A percentile compares a stretch with the other conserved stretches of the same genome.
phyloP scores from a whole-genome alignment of 2,113 vertebrate species.

The Sylvia atricapilla region DNA sequence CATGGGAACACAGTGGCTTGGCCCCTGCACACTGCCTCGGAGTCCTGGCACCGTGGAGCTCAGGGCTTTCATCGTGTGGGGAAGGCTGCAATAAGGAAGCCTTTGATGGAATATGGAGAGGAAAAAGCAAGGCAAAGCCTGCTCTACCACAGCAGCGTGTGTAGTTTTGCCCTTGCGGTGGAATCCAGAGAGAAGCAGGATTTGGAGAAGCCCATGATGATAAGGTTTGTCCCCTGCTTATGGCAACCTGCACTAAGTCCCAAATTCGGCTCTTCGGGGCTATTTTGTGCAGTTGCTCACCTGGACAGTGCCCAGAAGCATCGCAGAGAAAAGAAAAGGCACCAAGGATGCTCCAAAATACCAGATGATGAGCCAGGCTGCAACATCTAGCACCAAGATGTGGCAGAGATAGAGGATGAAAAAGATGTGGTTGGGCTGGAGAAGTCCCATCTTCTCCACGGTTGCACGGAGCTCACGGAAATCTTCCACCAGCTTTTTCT shows the following conservation, averaged over 20 bases:
- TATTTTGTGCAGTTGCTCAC: conserved; percentile 22
- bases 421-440: conserved; percentile 70
- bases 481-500: conserved; percentile 75
- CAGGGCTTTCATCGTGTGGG: not conserved
- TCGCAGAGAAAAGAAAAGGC: conserved; percentile 67
- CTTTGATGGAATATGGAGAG: not conserved
- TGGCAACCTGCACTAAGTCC: not conserved
- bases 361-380: conserved; percentile 76
- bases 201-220: not conserved
- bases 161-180: not conserved
- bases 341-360: conserved; percentile 73
- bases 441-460: conserved; percentile 76
- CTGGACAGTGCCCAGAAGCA: conserved; percentile 78
- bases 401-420: conserved; percentile 75
- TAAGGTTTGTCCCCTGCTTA: not conserved
- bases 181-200: not conserved
- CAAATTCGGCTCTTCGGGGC: not conserved
- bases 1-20: conserved; percentile 57
- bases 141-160: not conserved
- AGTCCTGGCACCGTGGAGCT: not conserved
- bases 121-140: not conserved
- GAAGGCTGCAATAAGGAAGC: conserved; percentile 7
- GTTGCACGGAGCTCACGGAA: conserved; percentile 74
- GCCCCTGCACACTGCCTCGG: not conserved
- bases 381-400: conserved; percentile 75